These are phyloP conservation scores for Sitobion miscanthi DNA, from an alignment of 1,140 invertebrate species.

Conservation along the genomic window DNA sequence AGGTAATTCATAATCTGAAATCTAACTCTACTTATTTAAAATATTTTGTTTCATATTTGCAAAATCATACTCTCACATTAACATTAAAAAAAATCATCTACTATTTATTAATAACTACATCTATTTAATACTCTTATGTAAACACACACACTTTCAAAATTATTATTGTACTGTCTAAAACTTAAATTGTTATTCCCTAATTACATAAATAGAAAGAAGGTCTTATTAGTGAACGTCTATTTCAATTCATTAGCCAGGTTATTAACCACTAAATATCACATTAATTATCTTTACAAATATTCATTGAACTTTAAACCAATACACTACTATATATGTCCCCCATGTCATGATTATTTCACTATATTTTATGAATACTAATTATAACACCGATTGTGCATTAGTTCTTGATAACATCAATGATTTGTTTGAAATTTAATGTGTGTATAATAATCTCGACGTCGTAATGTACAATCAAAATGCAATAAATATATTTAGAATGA, in stretches of 20 bases:
- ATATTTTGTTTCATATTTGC: conserved; percentile 11
- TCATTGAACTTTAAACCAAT: neutral
- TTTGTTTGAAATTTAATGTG: neutral
- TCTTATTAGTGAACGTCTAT: conserved; percentile 1
- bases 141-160: conserved; percentile 21
- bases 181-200: conserved; percentile 19
- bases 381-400: neutral
- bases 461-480: neutral
- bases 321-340: neutral
- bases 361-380: neutral
- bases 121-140: neutral
- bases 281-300: neutral
- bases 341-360: neutral
- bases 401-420: neutral
- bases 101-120: neutral
- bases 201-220: neutral
- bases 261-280: neutral
- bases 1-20: conserved; percentile 25
- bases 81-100: neutral
- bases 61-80: neutral
- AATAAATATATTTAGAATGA: neutral
- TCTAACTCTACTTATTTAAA: conserved; percentile 23
- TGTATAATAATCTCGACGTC: neutral
- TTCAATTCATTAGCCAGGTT: neutral
- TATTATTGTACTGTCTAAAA: neutral